Base-by-base conservation (phyloP, 2,113 vertebrate species). In the Ginglymostoma cirratum region DNA sequence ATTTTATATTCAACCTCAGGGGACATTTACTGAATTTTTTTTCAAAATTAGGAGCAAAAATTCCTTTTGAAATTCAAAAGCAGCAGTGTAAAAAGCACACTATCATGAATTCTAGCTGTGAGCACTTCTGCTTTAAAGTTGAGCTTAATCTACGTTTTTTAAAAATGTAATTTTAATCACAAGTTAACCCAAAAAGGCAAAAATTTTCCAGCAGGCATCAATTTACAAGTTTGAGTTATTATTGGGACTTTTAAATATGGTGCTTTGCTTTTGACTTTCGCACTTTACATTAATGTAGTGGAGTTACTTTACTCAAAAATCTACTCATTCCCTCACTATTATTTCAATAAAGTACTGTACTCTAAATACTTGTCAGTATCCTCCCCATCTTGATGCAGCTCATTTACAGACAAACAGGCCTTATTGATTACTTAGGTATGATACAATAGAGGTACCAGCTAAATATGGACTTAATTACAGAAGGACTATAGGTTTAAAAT, bases 361-460 rank as follows among this genome's bases (percentile, higher is more conserved):
- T 66, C 65, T n/a, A 38, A 83, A 83, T 66, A 45, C 61, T 23
- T 21, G 19, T 66, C 89, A 38, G 17, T 66, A 21, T 61, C 17
- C 34, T n/a, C 34, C 89, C 61, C 61, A 7, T 66, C 89, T 66
- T 24, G 19, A 66, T n/a, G 21, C 65, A 93, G 34, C 87, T 93
- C n/a, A n/a, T 93, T 93, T 93, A n/a, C 21, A 93, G 23, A 48
- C 93, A 52, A 55, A 89, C 48, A 69, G 34, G 19, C 70, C 70
- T 95, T 27, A 27, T 95, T 95, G 38, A 95, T 95, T 48, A 48
- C 24, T 48, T 70, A 70, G 30, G 24, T 94, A 45, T 3, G 15
- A 94, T 94, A 69, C 66, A 69, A 45, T 94, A 95, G 67, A 55
- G n/a, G 89, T 93, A 61, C 34, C 34, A 67, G 61, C 65, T 93